Evolutionary conservation across 1,140 invertebrate species (phyloP).

Genomic region (Calliphora vicina): DNA sequence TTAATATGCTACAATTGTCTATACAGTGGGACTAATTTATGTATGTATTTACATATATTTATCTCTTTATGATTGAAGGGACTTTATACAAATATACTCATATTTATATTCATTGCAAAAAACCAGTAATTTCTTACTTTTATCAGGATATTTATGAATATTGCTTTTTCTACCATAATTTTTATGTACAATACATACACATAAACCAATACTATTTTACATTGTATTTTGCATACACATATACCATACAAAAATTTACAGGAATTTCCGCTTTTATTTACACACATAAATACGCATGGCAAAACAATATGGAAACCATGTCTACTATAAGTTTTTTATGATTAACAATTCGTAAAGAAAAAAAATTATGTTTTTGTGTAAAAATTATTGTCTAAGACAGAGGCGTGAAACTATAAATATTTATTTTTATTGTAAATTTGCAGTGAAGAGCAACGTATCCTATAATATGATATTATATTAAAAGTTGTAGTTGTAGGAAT

Average conservation of each 20-base stretch:
- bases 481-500: too few species aligned
- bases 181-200: too few species aligned
- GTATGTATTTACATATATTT: too few species aligned
- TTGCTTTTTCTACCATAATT: not conserved
- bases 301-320: not conserved
- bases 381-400: not conserved
- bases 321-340: not conserved
- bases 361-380: not conserved
- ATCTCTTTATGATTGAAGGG: too few species aligned
- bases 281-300: not conserved
- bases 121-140: not conserved
- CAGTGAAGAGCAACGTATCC: too few species aligned
- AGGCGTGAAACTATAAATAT: not conserved
- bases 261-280: not conserved
- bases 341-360: not conserved
- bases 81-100: not conserved
- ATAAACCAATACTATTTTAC: not conserved
- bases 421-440: too few species aligned
- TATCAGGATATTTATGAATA: not conserved
- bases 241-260: not conserved
- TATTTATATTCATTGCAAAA: not conserved
- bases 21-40: too few species aligned
- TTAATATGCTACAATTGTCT: too few species aligned
- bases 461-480: too few species aligned
- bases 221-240: not conserved